A percentile compares a stretch with the other conserved stretches of the same genome.
phyloP scores from a whole-genome alignment of 2,797 vertebrate species.

The Sebastolobus altivelis region DNA sequence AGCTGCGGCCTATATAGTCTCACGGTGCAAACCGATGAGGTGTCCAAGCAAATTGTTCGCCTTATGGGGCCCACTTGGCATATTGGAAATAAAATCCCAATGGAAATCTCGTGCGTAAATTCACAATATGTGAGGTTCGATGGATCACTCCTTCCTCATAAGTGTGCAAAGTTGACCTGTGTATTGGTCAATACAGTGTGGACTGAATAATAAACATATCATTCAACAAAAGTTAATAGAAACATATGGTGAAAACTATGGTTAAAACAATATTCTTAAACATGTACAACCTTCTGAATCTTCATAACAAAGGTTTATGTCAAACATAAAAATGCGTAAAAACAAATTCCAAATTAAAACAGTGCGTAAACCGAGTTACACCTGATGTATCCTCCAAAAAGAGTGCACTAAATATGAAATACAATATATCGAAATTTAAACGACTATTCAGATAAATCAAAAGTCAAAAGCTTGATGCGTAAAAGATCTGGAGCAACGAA shows the following conservation, averaged over 20 bases:
- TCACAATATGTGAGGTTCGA: neutral
- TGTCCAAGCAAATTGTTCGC: conserved; percentile 43
- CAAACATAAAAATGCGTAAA: neutral
- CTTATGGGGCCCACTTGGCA: neutral
- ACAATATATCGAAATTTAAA: neutral
- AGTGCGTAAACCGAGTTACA: neutral
- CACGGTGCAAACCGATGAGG: conserved; percentile 36
- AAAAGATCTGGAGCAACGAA: conserved; percentile 27
- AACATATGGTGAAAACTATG: neutral
- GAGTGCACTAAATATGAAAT: neutral
- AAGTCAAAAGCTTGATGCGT: conserved; percentile 2
- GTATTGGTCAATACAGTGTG: neutral
- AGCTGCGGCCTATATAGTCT: conserved; percentile 57
- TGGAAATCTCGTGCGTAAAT: conserved; percentile 4
- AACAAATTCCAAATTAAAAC: neutral
- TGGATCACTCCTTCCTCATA: neutral
- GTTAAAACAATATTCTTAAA: neutral
- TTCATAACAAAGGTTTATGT: neutral
- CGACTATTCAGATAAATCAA: neutral
- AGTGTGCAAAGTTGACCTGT: neutral
- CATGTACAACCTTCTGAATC: neutral
- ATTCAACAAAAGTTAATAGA: neutral
- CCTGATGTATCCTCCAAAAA: neutral
- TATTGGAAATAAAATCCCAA: conserved; percentile 19
- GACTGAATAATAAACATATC: neutral